Evolutionary conservation across 2,113 vertebrate species (phyloP), one percentile per base, ranked within the genome.

Genomic region (Gobiocypris rarus): DNA sequence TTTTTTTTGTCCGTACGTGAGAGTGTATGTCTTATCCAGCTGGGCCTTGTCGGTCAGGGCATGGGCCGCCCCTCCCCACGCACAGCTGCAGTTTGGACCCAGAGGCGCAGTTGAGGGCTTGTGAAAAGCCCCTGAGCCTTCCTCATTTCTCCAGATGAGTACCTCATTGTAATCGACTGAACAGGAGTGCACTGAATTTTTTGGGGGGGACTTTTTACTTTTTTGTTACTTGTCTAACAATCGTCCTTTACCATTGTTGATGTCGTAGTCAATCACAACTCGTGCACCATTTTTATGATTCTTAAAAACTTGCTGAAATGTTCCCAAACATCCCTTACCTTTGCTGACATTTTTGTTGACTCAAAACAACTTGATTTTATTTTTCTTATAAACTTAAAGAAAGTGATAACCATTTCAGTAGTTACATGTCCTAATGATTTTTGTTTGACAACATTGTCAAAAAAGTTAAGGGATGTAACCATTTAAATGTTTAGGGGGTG

Each of bases 11-110:
- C 15, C 54, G 58, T 56, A 43, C 26, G 50, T 79, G 61, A 43
- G 83, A 84, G 75, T 71, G 83, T 84, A 79, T 84, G 75, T 84
- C 83, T 84, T 78, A 58, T 84, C 83, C 83, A 84, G 83, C 83
- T 84, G 75, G 83, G 83, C 73, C 83, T 78, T 84, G 75, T 78
- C 75, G 63, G 75, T 84, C n/a, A 58, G 67, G 75, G 75, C 83
- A 78, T 71, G 75, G 41, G 67, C 48, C 52, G 24, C 83, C 83
- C 83, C 83, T 84, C 83, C 83, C 63, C 15, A 14, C 3, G 61
- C 83, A 84, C 75, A 84, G 83, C 83, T 84, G 75, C 83, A 84
- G 75, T 43, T 67, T 67, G 34, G 59, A 65, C 83, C 83, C 75
- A 84, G 75, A 79, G 75, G 83, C 34, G 83, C 75, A 84, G 83